Evolutionary conservation across 2,113 vertebrate species (phyloP).

Genomic region (Ochotona curzoniae): DNA sequence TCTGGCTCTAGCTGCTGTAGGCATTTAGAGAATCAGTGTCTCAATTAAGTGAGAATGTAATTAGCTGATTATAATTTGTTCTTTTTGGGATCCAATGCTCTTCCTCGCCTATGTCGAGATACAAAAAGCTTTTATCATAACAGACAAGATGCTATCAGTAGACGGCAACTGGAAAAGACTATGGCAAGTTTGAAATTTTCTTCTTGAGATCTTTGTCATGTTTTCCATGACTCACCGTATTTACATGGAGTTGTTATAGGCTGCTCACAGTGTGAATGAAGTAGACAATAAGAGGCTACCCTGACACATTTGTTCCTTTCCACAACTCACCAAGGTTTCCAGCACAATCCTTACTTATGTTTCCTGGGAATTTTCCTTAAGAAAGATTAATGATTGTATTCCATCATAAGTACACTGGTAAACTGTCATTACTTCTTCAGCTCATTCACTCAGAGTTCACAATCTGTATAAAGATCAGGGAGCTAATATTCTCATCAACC

Average conservation of each 20-base stretch:
- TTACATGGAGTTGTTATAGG: slow-evolving; percentile 33
- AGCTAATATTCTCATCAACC: background rate
- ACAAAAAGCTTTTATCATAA: slow-evolving; percentile 43
- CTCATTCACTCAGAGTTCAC: slow-evolving; percentile 30
- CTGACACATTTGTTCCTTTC: slow-evolving; percentile 24
- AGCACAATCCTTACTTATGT: slow-evolving; percentile 21
- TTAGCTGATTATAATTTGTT: slow-evolving; percentile 66
- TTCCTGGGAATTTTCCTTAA: slow-evolving; percentile 61
- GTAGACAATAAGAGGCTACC: background rate
- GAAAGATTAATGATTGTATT: slow-evolving; percentile 12
- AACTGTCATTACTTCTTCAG: slow-evolving; percentile 17
- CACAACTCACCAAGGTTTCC: background rate
- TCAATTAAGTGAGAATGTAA: slow-evolving; percentile 55
- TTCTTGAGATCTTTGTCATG: slow-evolving; percentile 65
- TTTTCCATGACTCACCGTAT: background rate
- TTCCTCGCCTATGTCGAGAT: slow-evolving; percentile 58
- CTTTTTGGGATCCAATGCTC: slow-evolving; percentile 11
- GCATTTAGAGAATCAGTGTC: slow-evolving; percentile 49
- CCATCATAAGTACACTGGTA: background rate
- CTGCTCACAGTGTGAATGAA: slow-evolving; percentile 9
- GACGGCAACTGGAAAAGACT: slow-evolving; percentile 49
- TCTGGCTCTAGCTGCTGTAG: no score
- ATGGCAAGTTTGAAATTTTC: slow-evolving; percentile 72
- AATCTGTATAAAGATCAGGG: background rate
- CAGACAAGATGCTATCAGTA: slow-evolving; percentile 58